Evolutionary conservation across 2,797 vertebrate species (phyloP).

Genomic region (Phataginus tetradactyla): DNA sequence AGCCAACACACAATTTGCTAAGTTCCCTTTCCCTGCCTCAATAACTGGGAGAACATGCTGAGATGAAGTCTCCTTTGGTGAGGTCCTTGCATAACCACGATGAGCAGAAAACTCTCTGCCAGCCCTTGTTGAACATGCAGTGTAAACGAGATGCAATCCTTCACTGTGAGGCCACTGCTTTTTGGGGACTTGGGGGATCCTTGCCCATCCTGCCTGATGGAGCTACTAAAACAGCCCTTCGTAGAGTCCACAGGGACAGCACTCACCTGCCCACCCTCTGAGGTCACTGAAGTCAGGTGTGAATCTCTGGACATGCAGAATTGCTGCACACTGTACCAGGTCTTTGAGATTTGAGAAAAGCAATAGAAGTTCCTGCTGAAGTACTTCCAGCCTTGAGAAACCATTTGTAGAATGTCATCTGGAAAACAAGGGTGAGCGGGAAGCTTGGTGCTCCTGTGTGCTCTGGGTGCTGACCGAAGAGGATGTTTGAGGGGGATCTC

Average conservation of each 20-base stretch:
- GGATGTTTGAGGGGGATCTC: background rate
- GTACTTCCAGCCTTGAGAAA: constrained; percentile 70
- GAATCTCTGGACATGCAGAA: constrained; percentile 56
- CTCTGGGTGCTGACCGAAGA: background rate
- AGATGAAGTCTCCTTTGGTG: background rate
- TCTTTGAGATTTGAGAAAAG: constrained; percentile 43
- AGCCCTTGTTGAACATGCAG: background rate
- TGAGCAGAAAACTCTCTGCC: background rate
- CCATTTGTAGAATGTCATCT: constrained; percentile 62
- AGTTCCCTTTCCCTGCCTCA: background rate
- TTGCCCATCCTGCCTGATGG: background rate
- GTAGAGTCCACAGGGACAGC: background rate
- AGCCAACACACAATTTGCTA: background rate
- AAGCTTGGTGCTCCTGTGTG: background rate
- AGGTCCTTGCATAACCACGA: background rate
- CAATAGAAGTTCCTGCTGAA: constrained; percentile 69
- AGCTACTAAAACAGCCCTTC: background rate
- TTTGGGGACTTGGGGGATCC: background rate
- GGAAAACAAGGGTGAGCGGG: background rate
- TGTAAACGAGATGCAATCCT: background rate
- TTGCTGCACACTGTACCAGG: constrained; percentile 73
- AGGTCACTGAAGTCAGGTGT: constrained; percentile 74
- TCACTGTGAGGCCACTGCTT: background rate
- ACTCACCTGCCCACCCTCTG: constrained; percentile 74
- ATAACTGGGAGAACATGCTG: background rate